phyloP scores from a whole-genome alignment of 2,113 vertebrate species.

The Carassius carassius region DNA sequence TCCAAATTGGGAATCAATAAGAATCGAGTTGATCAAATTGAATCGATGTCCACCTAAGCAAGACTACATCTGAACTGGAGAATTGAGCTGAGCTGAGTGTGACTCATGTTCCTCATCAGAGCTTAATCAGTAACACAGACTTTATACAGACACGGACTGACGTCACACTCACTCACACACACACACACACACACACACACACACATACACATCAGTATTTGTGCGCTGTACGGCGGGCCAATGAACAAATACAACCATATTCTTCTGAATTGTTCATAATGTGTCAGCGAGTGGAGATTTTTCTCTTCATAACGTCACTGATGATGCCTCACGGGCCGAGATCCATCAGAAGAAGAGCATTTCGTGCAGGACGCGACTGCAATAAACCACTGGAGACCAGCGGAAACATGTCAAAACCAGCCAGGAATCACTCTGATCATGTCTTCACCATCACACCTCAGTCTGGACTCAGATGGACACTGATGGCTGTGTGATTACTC shows the following conservation, averaged over 20 bases:
- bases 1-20: too few species aligned
- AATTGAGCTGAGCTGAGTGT: background rate
- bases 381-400: conserved; percentile 55
- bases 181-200: too few species aligned
- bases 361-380: conserved; percentile 31
- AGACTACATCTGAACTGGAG: background rate
- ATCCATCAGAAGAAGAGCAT: conserved; percentile 58
- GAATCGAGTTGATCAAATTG: too few species aligned
- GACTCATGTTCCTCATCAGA: background rate
- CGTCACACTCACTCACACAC: too few species aligned
- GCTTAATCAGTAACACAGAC: too few species aligned
- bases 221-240: background rate
- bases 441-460: background rate
- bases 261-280: conserved; percentile 47
- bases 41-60: too few species aligned
- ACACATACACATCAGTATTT: too few species aligned
- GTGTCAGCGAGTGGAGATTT: background rate
- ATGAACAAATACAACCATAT: background rate
- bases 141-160: too few species aligned
- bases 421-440: background rate
- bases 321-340: conserved; percentile 65
- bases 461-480: too few species aligned
- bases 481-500: too few species aligned
- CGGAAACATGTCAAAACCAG: background rate
- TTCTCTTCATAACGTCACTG: conserved; percentile 62